A percentile compares a stretch with the other conserved stretches of the same genome.
Conservation (phyloP, 1,140 invertebrate species). For the Eulimnadia texana region DNA sequence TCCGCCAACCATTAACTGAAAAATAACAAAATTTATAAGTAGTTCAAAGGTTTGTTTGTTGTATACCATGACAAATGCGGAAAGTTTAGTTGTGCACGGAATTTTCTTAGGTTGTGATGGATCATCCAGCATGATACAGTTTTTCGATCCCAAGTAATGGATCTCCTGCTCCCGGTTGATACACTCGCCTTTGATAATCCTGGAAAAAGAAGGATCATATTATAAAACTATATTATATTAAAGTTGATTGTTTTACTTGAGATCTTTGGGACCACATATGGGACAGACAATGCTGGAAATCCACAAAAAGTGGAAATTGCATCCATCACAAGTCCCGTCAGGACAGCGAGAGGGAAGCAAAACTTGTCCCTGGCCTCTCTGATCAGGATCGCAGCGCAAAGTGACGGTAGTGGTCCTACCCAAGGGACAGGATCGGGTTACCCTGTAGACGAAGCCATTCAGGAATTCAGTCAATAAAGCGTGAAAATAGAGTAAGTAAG, state of each 20-base stretch:
- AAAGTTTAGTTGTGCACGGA: constrained; percentile 25
- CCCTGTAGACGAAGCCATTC: too few species aligned
- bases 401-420: constrained; percentile 40
- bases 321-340: constrained; percentile 48
- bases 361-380: constrained; percentile 29
- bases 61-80: constrained; percentile 26
- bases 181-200: constrained; percentile 41
- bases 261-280: constrained; percentile 34
- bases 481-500: constrained; percentile 1
- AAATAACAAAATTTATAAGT: not conserved
- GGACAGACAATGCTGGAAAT: constrained; percentile 37
- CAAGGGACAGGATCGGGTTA: constrained; percentile 35
- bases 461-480: too few species aligned
- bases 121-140: constrained; percentile 26
- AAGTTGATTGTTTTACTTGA: too few species aligned
- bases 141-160: constrained; percentile 36
- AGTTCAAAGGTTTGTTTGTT: not conserved
- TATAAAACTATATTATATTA: constrained; percentile 14
- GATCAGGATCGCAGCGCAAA: constrained; percentile 30
- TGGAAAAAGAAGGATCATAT: constrained; percentile 17
- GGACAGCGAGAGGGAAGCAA: constrained; percentile 37
- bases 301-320: constrained; percentile 44
- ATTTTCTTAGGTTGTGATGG: constrained; percentile 21
- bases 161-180: constrained; percentile 35
- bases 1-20: constrained; percentile 27